Percentiles rank a stretch among this genome's conserved stretches.
Conservation (phyloP, 2,113 vertebrate genomes). For the Gavia stellata region DNA sequence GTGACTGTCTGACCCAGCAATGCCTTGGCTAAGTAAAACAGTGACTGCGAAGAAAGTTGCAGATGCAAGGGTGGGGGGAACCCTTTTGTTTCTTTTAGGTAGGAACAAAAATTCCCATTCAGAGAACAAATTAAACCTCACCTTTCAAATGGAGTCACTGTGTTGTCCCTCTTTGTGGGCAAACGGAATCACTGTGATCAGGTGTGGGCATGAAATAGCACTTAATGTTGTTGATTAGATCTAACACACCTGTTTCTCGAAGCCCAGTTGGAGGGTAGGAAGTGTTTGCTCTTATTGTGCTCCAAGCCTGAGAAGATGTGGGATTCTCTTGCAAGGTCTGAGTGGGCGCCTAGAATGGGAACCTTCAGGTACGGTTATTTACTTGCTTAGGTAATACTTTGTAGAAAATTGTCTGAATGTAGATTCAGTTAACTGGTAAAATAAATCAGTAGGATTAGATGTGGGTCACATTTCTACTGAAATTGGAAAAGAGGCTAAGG, state of each 20-base stretch:
- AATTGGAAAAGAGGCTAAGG: background rate
- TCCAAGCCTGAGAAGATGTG: rapidly evolving
- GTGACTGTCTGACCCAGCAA: constrained; percentile 46
- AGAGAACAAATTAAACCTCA: background rate
- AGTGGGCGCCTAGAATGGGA: rapidly evolving
- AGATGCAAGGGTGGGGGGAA: background rate
- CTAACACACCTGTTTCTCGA: background rate
- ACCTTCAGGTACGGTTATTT: background rate
- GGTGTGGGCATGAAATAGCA: background rate
- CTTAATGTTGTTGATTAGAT: background rate
- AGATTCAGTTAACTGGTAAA: background rate
- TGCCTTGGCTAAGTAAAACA: constrained; percentile 37
- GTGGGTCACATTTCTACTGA: background rate
- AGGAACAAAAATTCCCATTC: background rate
- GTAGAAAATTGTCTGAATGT: background rate
- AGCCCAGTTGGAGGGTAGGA: rapidly evolving
- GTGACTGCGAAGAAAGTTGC: constrained; percentile 42
- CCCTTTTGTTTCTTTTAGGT: background rate
- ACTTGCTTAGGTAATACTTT: background rate
- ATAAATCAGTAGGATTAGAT: background rate
- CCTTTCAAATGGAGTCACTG: background rate
- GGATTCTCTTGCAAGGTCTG: background rate
- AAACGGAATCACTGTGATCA: background rate
- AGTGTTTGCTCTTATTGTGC: rapidly evolving
- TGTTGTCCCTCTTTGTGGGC: background rate